phyloP scores from a whole-genome alignment of 2,113 vertebrate genomes.

The Eulemur rufifrons region DNA sequence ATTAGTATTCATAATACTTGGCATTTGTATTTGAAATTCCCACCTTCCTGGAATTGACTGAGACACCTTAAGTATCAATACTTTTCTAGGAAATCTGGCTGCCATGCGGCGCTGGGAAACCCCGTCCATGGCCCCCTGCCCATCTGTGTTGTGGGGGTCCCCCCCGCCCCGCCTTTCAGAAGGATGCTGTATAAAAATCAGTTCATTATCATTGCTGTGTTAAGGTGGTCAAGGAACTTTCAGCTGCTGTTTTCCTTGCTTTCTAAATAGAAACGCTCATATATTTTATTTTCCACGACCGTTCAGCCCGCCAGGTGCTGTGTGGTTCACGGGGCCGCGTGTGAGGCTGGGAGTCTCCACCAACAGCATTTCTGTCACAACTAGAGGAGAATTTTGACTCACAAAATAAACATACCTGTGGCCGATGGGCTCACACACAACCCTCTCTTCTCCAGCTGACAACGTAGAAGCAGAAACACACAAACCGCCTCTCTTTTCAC shows the following conservation, averaged over 20 bases:
- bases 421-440: accelerated
- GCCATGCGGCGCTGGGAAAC: not conserved
- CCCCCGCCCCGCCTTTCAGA: too few species aligned
- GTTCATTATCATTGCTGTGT: not conserved
- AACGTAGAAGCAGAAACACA: accelerated
- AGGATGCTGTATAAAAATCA: not conserved
- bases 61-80: not conserved
- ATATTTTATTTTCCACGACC: not conserved
- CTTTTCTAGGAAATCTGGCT: not conserved
- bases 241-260: too few species aligned
- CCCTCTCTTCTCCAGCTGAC: not conserved
- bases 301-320: too few species aligned
- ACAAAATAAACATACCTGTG: accelerated
- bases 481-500: not conserved
- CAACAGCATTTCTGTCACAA: not conserved
- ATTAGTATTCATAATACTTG: not conserved
- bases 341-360: accelerated
- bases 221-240: not conserved
- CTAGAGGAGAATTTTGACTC: not conserved
- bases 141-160: accelerated
- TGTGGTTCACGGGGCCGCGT: accelerated
- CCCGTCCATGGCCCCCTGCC: accelerated
- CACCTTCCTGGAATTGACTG: not conserved
- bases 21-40: not conserved
- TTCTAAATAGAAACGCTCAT: not conserved